Evolutionary conservation across 2,888 invertebrate species (phyloP).

Genomic region (Marasmarcha lunaedactyla): DNA sequence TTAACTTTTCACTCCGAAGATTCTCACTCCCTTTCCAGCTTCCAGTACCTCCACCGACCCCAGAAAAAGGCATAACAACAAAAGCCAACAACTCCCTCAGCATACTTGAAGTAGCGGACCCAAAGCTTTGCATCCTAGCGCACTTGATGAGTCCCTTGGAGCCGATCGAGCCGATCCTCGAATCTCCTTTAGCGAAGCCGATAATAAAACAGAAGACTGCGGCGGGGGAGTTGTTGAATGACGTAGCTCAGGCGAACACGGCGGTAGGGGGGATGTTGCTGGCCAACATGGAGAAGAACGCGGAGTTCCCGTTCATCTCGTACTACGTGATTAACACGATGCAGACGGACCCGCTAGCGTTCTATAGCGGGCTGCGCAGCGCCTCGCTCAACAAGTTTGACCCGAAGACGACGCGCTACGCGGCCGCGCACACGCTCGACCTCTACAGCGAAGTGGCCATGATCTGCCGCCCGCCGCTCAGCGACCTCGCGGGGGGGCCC

Average conservation of each 20-base stretch:
- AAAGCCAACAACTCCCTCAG: slow-evolving; percentile 76
- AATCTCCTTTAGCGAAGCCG: slow-evolving; percentile 86
- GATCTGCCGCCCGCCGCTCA: slow-evolving; percentile 89
- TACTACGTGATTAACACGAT: slow-evolving; percentile 91
- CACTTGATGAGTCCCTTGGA: slow-evolving; percentile 92
- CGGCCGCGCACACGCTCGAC: slow-evolving; percentile 89
- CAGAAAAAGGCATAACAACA: slow-evolving; percentile 71
- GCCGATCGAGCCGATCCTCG: slow-evolving; percentile 86
- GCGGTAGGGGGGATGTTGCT: slow-evolving; percentile 87
- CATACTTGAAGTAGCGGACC: slow-evolving; percentile 87
- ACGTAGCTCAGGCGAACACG: slow-evolving; percentile 79
- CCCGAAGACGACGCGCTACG: slow-evolving; percentile 81
- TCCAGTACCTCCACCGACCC: slow-evolving; percentile 74
- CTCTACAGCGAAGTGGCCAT: slow-evolving; percentile 92
- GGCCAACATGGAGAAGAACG: slow-evolving; percentile 90
- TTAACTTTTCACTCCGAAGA: too few species aligned
- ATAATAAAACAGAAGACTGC: slow-evolving; percentile 81
- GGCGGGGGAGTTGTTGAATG: slow-evolving; percentile 81
- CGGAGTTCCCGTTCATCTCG: slow-evolving; percentile 92
- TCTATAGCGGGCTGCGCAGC: slow-evolving; percentile 87
- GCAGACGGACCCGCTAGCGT: slow-evolving; percentile 86
- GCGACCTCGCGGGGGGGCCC: slow-evolving; percentile 79
- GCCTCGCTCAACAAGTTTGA: slow-evolving; percentile 89
- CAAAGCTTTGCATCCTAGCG: slow-evolving; percentile 87
- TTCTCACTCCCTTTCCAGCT: slow-evolving; percentile 63